These are phyloP conservation scores for Heliothis peltigera DNA, from an alignment of 2,888 invertebrate species.

Conservation along the genomic window DNA sequence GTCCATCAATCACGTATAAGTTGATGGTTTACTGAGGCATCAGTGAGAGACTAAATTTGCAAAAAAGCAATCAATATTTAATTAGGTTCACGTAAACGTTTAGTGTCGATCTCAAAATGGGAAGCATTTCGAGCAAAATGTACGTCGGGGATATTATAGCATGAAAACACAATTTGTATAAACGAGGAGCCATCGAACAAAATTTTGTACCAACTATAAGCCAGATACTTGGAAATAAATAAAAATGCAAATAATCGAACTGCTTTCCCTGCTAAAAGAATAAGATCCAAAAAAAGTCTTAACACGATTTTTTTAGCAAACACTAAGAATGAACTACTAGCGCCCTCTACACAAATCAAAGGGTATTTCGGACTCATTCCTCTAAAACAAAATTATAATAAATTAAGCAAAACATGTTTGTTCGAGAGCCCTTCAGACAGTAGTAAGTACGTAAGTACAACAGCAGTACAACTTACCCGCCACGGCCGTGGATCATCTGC, in stretches of 20 bases:
- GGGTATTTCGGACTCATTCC: too few species aligned
- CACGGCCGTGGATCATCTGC: slow-evolving; percentile 97
- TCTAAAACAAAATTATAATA: too few species aligned
- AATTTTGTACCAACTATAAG: neutral
- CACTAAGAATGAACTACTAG: too few species aligned
- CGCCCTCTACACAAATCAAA: too few species aligned
- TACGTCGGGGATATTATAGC: slow-evolving; percentile 42
- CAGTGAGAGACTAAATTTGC: slow-evolving; percentile 27
- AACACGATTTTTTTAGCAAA: too few species aligned
- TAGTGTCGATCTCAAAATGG: slow-evolving; percentile 38
- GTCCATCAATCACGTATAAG: slow-evolving; percentile 23
- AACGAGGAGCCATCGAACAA: slow-evolving; percentile 35
- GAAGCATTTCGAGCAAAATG: slow-evolving; percentile 33
- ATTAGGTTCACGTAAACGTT: slow-evolving; percentile 54
- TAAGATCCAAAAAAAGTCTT: too few species aligned
- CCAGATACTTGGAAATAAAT: too few species aligned
- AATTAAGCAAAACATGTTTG: neutral
- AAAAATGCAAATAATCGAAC: too few species aligned
- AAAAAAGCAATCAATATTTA: slow-evolving; percentile 40
- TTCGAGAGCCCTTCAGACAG: neutral
- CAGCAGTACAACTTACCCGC: slow-evolving; percentile 91
- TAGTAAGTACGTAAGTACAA: neutral
- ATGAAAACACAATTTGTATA: slow-evolving; percentile 5
- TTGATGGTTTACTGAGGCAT: slow-evolving; percentile 59
- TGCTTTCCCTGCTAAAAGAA: too few species aligned